phyloP scores from a whole-genome alignment of 1,140 invertebrate species.

The Aphelinus certus region DNA sequence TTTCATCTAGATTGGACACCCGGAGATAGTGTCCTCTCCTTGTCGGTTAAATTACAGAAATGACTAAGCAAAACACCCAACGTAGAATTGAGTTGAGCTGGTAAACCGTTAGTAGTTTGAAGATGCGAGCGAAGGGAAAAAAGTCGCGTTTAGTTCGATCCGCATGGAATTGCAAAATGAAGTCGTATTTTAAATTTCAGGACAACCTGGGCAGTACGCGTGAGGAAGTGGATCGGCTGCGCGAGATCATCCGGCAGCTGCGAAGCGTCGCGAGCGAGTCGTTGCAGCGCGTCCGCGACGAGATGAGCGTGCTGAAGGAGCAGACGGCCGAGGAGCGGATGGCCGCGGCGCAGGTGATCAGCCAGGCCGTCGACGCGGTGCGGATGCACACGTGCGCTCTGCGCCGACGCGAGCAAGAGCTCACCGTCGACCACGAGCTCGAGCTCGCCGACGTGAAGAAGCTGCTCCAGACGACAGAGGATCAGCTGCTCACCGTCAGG shows the following conservation, averaged over 20 bases:
- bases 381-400: constrained; percentile 66
- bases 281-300: constrained; percentile 69
- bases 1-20: too few relatives aligned
- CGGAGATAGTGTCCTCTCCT: too few relatives aligned
- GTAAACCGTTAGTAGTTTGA: too few relatives aligned
- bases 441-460: constrained; percentile 72
- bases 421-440: constrained; percentile 73
- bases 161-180: too few relatives aligned
- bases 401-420: constrained; percentile 69
- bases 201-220: constrained; percentile 63
- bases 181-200: constrained; percentile 49
- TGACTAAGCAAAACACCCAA: too few relatives aligned
- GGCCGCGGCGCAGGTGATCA: constrained; percentile 65
- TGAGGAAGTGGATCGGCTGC: constrained; percentile 60
- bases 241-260: constrained; percentile 52
- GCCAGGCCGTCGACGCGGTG: constrained; percentile 67
- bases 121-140: too few relatives aligned
- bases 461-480: constrained; percentile 65
- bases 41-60: too few relatives aligned
- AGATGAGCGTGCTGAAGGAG: constrained; percentile 69
- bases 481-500: constrained; percentile 67
- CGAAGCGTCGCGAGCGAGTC: constrained; percentile 60
- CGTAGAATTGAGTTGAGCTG: too few relatives aligned
- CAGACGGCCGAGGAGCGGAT: constrained; percentile 65
- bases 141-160: too few relatives aligned